phyloP scores from a whole-genome alignment of 2,797 vertebrate species.

The Bovichtus diacanthus region DNA sequence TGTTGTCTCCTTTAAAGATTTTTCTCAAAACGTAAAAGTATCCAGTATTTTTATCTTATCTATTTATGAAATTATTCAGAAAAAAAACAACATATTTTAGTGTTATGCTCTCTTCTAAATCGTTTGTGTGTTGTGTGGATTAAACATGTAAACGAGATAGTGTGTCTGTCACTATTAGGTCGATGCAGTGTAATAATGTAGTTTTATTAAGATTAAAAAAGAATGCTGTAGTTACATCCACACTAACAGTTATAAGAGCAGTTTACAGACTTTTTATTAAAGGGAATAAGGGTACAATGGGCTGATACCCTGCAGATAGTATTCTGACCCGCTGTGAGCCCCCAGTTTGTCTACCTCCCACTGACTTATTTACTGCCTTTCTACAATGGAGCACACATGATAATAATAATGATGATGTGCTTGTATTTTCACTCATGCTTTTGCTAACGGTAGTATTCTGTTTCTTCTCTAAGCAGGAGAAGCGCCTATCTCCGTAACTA shows the following conservation, averaged over 20 bases:
- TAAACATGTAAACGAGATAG: background rate
- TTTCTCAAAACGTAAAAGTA: background rate
- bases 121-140: background rate
- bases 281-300: background rate
- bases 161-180: background rate
- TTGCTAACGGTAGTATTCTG: background rate
- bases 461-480: conserved; percentile 11
- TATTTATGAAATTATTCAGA: no score
- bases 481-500: conserved; percentile 13
- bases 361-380: conserved; percentile 4
- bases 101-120: background rate
- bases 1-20: background rate
- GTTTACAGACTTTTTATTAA: background rate
- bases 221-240: background rate
- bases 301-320: no score
- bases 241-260: no score
- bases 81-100: background rate
- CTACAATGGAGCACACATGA: background rate
- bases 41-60: no score
- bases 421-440: conserved; percentile 4
- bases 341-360: background rate
- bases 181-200: background rate
- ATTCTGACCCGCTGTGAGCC: no score
- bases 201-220: background rate
- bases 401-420: background rate